phyloP scores from a whole-genome alignment of 1,140 invertebrate genomes.

The Reticulitermes speratus region DNA sequence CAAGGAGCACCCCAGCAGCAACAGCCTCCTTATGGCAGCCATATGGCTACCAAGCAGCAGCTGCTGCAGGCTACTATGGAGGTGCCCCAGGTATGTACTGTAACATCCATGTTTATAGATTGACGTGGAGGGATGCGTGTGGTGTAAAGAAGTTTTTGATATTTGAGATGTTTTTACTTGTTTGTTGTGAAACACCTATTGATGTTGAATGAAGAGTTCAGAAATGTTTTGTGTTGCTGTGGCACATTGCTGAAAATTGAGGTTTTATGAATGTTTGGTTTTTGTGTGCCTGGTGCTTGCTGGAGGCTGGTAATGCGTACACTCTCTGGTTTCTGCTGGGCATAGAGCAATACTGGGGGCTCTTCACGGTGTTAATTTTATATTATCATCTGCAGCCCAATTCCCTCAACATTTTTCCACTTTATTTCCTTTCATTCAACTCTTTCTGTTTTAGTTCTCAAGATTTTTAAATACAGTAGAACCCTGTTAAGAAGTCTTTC shows the following conservation, averaged over 20 bases:
- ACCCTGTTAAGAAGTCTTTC: no score
- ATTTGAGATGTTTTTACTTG: no score
- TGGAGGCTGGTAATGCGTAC: not conserved
- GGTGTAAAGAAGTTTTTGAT: no score
- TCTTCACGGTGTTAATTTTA: not conserved
- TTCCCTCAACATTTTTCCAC: not conserved
- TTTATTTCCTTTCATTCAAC: no score
- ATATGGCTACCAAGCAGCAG: slow-evolving; percentile 31
- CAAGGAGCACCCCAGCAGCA: slow-evolving; percentile 26
- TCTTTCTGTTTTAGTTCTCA: no score
- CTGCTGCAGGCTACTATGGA: slow-evolving; percentile 28
- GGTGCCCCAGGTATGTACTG: slow-evolving; percentile 26
- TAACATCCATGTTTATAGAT: not conserved
- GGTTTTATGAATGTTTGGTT: no score
- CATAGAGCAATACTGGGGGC: not conserved
- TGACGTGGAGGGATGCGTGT: not conserved
- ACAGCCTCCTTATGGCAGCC: slow-evolving; percentile 30
- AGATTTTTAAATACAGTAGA: no score
- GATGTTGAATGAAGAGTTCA: no score
- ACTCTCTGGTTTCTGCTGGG: not conserved
- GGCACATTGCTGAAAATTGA: no score
- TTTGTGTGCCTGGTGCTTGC: not conserved
- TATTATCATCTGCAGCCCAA: not conserved
- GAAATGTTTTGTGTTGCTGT: no score
- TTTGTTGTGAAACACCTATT: no score